Percentiles rank a stretch among this genome's conserved stretches.
Conservation (phyloP, 2,888 invertebrate genomes). For the Phragmatobia fuliginosa region DNA sequence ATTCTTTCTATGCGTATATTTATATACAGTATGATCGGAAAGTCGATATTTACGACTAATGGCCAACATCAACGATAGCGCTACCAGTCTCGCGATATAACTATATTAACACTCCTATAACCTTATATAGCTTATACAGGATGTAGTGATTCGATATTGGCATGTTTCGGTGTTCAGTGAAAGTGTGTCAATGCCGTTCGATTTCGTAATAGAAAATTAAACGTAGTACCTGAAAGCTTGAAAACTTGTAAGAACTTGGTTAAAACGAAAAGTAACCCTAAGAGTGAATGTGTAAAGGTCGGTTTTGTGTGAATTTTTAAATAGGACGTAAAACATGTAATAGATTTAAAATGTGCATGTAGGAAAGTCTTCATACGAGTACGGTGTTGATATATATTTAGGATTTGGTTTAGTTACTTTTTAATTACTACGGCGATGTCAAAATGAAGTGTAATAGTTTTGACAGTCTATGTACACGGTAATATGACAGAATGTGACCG, state of each 20-base stretch:
- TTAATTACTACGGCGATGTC: too few species aligned
- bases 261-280: background rate
- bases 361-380: background rate
- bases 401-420: background rate
- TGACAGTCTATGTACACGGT: too few species aligned
- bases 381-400: background rate
- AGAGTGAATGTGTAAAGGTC: background rate
- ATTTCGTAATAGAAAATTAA: slow-evolving; percentile 1
- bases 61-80: slow-evolving; percentile 47
- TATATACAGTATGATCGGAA: slow-evolving; percentile 22
- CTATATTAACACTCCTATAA: slow-evolving; percentile 16
- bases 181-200: slow-evolving; percentile 6
- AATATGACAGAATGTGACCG: too few species aligned
- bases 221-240: background rate
- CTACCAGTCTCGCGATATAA: slow-evolving; percentile 36
- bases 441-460: too few species aligned
- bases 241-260: background rate
- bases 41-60: slow-evolving; percentile 45
- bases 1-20: background rate
- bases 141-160: slow-evolving; percentile 8
- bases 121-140: slow-evolving; percentile 25
- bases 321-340: too few species aligned
- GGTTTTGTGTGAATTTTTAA: background rate
- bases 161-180: background rate
- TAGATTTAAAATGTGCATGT: background rate